These are phyloP conservation scores for Halictus ligatus DNA, from an alignment of 2,888 invertebrate genomes.

Conservation along the genomic window DNA sequence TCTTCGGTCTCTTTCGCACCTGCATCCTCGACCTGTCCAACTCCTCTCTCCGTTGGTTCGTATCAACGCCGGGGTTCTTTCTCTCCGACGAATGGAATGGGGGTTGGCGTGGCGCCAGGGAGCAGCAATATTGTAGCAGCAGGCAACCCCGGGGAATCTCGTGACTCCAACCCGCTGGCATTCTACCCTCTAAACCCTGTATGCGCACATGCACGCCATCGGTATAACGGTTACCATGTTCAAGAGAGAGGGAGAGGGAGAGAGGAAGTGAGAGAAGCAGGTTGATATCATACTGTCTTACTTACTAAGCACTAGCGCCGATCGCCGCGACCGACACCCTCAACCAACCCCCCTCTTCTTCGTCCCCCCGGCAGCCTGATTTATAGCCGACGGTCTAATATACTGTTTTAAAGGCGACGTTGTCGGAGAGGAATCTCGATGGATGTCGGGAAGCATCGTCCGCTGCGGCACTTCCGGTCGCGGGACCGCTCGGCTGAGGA, in stretches of 20 bases:
- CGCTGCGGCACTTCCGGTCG: conserved; percentile 56
- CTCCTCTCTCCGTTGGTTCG: not conserved
- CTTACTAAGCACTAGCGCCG: conserved; percentile 67
- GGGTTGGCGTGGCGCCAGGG: conserved; percentile 74
- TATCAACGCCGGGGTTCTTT: conserved; percentile 32
- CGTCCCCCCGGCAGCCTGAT: conserved; percentile 56
- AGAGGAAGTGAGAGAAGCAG: not conserved
- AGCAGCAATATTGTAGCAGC: conserved; percentile 77
- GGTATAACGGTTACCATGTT: conserved; percentile 34
- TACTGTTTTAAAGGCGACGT: conserved; percentile 70
- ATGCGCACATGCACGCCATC: conserved; percentile 42
- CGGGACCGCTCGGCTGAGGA: conserved; percentile 52
- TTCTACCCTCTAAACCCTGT: conserved; percentile 53
- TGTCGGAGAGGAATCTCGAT: conserved; percentile 69
- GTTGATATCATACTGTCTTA: conserved; percentile 69
- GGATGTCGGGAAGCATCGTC: conserved; percentile 64
- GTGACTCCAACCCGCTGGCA: conserved; percentile 69
- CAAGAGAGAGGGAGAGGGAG: not conserved
- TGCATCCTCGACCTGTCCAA: not conserved
- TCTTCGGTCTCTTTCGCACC: not conserved
- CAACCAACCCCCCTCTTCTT: not conserved
- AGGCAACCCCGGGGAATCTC: conserved; percentile 68
- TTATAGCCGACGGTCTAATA: conserved; percentile 68
- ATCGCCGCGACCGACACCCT: conserved; percentile 60
- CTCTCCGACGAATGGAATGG: conserved; percentile 43